A percentile compares a stretch with the other conserved stretches of the same genome.
Conservation (phyloP, 64 coral and sea anemone species). For the Astreopora myriophthalma region DNA sequence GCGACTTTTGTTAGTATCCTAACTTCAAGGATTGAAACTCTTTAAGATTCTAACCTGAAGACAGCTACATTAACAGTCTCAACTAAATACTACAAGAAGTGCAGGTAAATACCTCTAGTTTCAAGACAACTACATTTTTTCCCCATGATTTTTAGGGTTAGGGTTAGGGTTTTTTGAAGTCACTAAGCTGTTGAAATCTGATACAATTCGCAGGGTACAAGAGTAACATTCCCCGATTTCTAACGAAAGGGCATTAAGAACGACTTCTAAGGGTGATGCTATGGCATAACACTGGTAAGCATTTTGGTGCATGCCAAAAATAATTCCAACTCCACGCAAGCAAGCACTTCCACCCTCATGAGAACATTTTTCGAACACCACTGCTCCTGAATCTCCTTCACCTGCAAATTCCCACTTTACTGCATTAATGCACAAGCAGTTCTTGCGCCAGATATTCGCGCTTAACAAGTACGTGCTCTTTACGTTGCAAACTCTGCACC, state of each 20-base stretch:
- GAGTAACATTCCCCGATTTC: background rate
- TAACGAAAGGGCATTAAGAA: background rate
- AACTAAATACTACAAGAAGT: too few species aligned
- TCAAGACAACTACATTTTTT: too few species aligned
- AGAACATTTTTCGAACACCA: background rate
- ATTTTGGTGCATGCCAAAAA: background rate
- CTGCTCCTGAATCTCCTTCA: conserved; percentile 6
- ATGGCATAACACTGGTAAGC: background rate
- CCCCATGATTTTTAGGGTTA: too few species aligned
- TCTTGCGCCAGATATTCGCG: background rate
- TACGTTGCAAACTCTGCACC: background rate
- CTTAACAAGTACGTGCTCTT: background rate
- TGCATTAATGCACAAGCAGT: background rate
- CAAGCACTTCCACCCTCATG: too few species aligned
- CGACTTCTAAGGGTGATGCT: background rate
- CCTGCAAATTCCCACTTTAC: background rate
- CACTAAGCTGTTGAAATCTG: background rate
- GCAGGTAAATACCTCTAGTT: too few species aligned
- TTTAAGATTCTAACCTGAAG: too few species aligned
- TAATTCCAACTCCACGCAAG: background rate
- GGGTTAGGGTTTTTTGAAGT: too few species aligned
- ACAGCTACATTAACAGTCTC: too few species aligned
- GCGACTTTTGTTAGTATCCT: too few species aligned
- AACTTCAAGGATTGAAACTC: too few species aligned
- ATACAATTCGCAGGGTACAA: background rate